These are phyloP conservation scores for Malurus elegans DNA, from an alignment of 2,113 vertebrate species.

Conservation along the genomic window DNA sequence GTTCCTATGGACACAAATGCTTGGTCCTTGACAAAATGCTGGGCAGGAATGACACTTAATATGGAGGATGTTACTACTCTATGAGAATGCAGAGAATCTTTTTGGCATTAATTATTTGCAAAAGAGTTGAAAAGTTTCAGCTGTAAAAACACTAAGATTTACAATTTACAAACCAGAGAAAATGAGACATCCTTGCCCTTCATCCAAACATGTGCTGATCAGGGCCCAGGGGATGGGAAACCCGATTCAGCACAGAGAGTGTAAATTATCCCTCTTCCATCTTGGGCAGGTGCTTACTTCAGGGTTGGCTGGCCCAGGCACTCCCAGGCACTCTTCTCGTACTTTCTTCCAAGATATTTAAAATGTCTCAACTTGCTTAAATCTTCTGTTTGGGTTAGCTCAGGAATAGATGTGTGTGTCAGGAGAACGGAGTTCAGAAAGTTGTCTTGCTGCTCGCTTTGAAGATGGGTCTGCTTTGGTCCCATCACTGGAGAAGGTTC, in stretches of 20 bases:
- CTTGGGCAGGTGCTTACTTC: neutral
- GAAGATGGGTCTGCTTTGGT: neutral
- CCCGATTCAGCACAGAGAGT: neutral
- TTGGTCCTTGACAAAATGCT: neutral
- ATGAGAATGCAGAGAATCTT: neutral
- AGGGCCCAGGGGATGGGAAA: neutral
- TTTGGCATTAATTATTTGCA: neutral
- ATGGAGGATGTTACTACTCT: neutral
- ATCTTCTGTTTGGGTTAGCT: neutral
- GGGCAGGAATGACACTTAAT: neutral
- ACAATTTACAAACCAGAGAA: neutral
- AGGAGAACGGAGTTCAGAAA: neutral
- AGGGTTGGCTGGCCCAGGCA: neutral
- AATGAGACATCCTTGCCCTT: neutral
- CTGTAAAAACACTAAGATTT: neutral
- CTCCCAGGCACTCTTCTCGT: neutral
- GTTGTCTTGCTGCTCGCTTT: neutral
- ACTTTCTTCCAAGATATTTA: neutral
- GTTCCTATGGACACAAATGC: accelerated
- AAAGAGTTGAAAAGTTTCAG: neutral
- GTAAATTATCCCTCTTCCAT: neutral
- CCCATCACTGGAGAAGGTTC: neutral
- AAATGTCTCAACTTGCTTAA: neutral
- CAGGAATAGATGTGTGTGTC: neutral
- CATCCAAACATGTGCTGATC: neutral